phyloP scores from a whole-genome alignment of 2,113 vertebrate species.

The Zosterops borbonicus region DNA sequence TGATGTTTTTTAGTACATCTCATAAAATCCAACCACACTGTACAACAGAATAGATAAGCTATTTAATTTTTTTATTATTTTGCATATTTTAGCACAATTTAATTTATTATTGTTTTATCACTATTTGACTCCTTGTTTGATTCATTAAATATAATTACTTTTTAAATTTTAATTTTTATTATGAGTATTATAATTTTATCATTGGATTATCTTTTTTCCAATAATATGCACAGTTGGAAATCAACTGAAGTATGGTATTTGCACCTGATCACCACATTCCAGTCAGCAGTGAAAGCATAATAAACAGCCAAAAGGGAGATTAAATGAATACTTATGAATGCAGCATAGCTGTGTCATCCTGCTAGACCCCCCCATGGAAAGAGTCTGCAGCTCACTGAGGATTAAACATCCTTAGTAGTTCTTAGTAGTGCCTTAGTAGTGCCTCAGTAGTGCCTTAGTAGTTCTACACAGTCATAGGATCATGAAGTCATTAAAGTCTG shows the following conservation, averaged over 20 bases:
- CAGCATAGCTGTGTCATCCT: fast-evolving
- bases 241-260: background rate
- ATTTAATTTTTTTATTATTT: background rate
- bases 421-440: background rate
- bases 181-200: background rate
- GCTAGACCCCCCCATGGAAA: fast-evolving
- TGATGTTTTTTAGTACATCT: background rate
- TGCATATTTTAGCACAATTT: background rate
- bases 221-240: background rate
- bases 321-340: background rate
- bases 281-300: background rate
- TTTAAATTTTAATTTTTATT: background rate
- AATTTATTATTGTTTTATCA: background rate
- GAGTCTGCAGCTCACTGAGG: background rate
- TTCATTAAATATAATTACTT: background rate
- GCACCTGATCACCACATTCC: background rate
- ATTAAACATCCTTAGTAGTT: no score
- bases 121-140: background rate
- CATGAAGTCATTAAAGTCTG: background rate
- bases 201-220: background rate
- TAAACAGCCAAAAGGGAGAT: background rate
- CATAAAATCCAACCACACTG: background rate
- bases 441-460: background rate
- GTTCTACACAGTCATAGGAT: background rate
- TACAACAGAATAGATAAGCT: background rate